phyloP scores from a whole-genome alignment of 2,797 vertebrate genomes.

The Halcyon smyrnensis region DNA sequence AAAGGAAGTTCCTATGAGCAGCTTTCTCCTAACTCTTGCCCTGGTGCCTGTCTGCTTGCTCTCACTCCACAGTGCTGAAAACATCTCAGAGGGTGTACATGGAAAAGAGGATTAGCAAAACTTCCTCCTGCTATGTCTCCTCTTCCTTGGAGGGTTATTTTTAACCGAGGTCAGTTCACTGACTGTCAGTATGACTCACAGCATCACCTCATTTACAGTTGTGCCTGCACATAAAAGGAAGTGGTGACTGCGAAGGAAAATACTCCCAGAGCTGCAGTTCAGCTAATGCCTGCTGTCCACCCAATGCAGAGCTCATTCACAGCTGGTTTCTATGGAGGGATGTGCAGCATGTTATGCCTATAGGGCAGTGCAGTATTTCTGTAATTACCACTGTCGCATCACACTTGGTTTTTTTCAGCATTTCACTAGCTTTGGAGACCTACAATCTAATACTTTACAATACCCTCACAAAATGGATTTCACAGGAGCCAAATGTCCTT shows the following conservation, averaged over 20 bases:
- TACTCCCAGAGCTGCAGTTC: neutral
- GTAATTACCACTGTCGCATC: neutral
- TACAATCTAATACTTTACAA: neutral
- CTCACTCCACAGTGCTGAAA: neutral
- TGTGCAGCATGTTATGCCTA: neutral
- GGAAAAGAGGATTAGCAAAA: constrained; percentile 13
- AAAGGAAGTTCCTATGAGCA: neutral
- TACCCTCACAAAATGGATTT: neutral
- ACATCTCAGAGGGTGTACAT: neutral
- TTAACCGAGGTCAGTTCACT: neutral
- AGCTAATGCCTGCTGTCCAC: neutral
- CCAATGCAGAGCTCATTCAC: neutral
- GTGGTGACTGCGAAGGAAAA: neutral
- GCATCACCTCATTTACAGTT: neutral
- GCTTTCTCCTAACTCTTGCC: neutral
- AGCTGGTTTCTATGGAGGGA: neutral
- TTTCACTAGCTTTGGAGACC: neutral
- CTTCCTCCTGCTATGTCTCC: neutral
- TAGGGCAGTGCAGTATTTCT: neutral
- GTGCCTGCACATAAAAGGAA: neutral
- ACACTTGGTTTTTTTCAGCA: neutral
- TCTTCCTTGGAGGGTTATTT: constrained; percentile 8
- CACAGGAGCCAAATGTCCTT: neutral
- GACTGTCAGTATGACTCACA: neutral
- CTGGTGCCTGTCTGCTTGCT: neutral